Base-by-base conservation (phyloP, 2,113 vertebrate genomes). In the Nerophis lumbriciformis region DNA sequence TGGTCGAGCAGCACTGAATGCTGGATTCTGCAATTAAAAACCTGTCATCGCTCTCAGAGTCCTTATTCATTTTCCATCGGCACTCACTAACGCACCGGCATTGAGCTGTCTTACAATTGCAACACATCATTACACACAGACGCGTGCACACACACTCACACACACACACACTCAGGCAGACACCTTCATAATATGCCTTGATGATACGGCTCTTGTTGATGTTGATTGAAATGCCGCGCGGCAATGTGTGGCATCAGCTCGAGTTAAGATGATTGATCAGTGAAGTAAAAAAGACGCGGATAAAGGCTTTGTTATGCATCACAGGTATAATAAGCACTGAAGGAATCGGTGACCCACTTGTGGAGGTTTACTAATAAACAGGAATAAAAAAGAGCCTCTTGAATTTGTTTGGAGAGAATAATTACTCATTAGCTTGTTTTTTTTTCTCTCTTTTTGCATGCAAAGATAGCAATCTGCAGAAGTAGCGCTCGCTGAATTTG, bases 21-120 rank as follows among this genome's bases (percentile, higher is more conserved):
- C 67, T 53, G 64, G 72, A 80, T 75, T 69, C 78, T 85, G 82
- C 85, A 88, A 90, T 90, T 90, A 90, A 76, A 81, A 88, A 87
- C 83, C 73, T 86, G 88, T 86, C 84, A 87, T 86, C 82, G 83
- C 80, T 85, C 77, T 77, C 70, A 19, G 11, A 50, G 48, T 65
- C 73, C 60, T 77, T 28, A 28, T 80, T 75, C 60, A 71, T 78
- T 76, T 72, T 66, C 72, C 69, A 57, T 53, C 39, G 58, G 67
- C 63, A 52, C 66, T 63, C 53, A 12, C 65, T 68, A 63, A 69
- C 65, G 80, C 62, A 55, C 53, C 45, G 63, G 65, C 70, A 69
- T 79, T 84, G 71, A 39, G 77, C 60, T 69, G 63, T 60, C 74
- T 68, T 50, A 60, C 53, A 49, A 70, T 66, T 36, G 61, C n/a